Evolutionary conservation across 2,888 invertebrate species (phyloP), one percentile per base, ranked within the genome.

Genomic region (Anodontia alba): DNA sequence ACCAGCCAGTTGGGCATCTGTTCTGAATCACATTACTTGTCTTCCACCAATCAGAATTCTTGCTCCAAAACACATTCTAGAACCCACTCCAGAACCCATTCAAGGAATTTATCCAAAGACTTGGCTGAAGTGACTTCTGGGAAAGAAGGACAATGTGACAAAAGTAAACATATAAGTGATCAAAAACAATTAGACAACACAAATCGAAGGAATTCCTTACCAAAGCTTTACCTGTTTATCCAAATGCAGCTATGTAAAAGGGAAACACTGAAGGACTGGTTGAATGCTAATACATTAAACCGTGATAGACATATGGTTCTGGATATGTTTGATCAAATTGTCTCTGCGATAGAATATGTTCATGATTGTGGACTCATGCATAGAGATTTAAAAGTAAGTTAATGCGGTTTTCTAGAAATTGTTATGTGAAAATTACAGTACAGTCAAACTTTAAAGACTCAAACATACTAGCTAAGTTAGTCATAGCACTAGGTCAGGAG

Each of bases 231-330:
- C 94, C 96, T 99, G 23, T 99, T 98, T 94, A 99, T 99, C 94
- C 99, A 99, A 95, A 99, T 99, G 99, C 98, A 99, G 95, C 95
- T 99, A 83, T 99, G 99, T 92, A 96, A 96, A 74, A 96, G 97
- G 91, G 97, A 98, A 91, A 98, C 98, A 86, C 95, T 99, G 51
- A 97, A 97, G 91, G 98, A 99, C 91, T 99, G 99, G 99, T 95
- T 99, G 49, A 88, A 84, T 83, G 89, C 88, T 46, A 93, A 93
- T 76, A 93, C 92, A 0, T 80, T 92, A 26, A 90, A 90, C 70
- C 78, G 93, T n/a, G 92, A 92, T 70, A 86, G 90, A 26, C 76
- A 83, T 36, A 84, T 83, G 7, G 83, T 93, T 1, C 85, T 94
- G 54, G 91, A 94, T 74, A 92, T 94, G 49, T 94, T 94, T 90